phyloP scores from a whole-genome alignment of 1,140 invertebrate species.

The Himalopsyche phryganea region DNA sequence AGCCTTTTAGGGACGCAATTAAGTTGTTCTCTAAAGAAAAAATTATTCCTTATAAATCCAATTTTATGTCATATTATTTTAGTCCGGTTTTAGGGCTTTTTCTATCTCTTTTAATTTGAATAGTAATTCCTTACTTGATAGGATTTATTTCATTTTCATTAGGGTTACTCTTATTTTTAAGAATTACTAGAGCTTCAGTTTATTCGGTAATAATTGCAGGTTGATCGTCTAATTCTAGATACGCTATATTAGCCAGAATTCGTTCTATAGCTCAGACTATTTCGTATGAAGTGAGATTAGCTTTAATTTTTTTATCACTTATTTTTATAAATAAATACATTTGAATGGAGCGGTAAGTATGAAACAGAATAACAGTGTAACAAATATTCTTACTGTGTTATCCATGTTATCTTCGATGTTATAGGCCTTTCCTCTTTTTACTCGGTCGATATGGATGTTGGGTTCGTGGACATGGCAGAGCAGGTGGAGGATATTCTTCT shows the following conservation, averaged over 20 bases:
- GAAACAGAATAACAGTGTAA: no score
- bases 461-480: conserved; percentile 59
- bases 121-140: conserved; percentile 49
- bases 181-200: conserved; percentile 54
- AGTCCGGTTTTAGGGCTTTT: conserved; percentile 57
- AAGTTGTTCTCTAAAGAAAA: conserved; percentile 63
- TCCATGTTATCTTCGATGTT: conserved; percentile 54
- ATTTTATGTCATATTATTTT: no score
- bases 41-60: conserved; percentile 47
- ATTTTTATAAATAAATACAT: conserved; percentile 50
- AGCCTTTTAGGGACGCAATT: conserved; percentile 65
- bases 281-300: conserved; percentile 65
- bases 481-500: conserved; percentile 61
- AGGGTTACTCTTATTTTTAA: conserved; percentile 53
- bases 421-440: conserved; percentile 53
- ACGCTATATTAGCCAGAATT: conserved; percentile 60
- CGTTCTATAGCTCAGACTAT: conserved; percentile 63
- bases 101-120: conserved; percentile 54
- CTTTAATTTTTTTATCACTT: conserved; percentile 54
- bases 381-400: conserved; percentile 39
- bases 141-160: conserved; percentile 49
- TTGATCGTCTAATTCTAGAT: conserved; percentile 66
- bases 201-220: conserved; percentile 57
- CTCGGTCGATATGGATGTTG: conserved; percentile 45
- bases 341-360: no score